Evolutionary conservation across 2,113 vertebrate species (phyloP), one percentile per base, ranked within the genome.

Genomic region (human (Homo sapiens)): DNA sequence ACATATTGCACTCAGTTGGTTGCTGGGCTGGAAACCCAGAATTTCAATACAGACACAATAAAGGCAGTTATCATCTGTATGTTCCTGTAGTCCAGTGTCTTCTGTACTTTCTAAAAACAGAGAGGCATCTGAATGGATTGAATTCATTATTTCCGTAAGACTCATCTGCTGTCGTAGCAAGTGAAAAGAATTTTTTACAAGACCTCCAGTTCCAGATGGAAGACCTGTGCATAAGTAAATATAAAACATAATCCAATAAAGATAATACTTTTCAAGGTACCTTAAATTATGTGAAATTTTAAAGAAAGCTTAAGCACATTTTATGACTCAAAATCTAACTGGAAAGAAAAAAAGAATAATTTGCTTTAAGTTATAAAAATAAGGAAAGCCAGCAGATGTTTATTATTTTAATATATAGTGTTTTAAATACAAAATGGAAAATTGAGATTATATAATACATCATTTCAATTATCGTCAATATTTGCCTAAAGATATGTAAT

Each of bases 81-180:
- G 99, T 25, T 99, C 99, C 98, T 99, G 99, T 17, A 99, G 99
- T 6, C 99, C 99, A 0, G 99, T 99, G 98, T 99, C 99, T 97
- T 99, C 99, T 45, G 98, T 99, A 76, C 99, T 98, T 97, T 99
- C 99, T 94, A 99, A 97, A 96, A 99, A 97, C 97, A 99, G 99
- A 98, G 99, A 99, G 55, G 99, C 99, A 95, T 99, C 99, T 13
- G 99, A 99, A 38, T 99, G 99, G 96, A 99, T 99, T 30, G 98
- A 99, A n/a, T 99, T 99, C 97, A 99, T 99, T 97, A 99, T 99
- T 98, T 99, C 99, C 0, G 99, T 99, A 95, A 99, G 99, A 93
- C 99, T 99, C 97, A 99, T 99, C 98, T 99, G 99, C 68, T 99
- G 99, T 89, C 99, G 99, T 5, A 99, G 99, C 89, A 99, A 98